Evolutionary conservation across 2,797 vertebrate genomes (phyloP).

Genomic region (Sebastes jordani): DNA sequence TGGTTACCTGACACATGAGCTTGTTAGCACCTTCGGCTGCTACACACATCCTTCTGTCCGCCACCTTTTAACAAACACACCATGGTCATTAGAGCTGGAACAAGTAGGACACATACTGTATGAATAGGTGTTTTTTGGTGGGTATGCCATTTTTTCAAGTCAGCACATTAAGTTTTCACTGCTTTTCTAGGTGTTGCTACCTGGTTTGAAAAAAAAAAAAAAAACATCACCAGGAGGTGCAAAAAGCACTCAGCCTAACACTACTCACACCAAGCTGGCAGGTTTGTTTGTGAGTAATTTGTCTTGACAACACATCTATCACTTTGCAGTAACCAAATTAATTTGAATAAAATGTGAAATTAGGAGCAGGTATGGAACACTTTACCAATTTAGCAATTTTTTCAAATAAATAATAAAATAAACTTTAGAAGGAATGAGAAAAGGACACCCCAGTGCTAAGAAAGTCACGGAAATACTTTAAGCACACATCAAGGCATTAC

Average conservation of each 20-base stretch:
- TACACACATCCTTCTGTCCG: slow-evolving; percentile 3
- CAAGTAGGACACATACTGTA: background rate
- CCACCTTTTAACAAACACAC: slow-evolving; percentile 6
- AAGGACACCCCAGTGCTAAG: background rate
- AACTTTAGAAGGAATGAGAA: background rate
- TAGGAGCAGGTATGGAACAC: background rate
- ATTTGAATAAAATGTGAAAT: background rate
- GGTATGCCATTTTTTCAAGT: background rate
- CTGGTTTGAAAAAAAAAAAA: background rate
- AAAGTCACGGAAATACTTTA: background rate
- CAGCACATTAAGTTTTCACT: background rate
- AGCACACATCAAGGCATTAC: background rate
- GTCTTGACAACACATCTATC: background rate
- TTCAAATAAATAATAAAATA: background rate
- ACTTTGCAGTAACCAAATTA: background rate
- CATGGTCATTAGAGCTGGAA: background rate
- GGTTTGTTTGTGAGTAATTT: background rate
- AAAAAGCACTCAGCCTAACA: background rate
- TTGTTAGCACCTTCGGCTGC: slow-evolving; percentile 14
- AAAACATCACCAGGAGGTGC: background rate
- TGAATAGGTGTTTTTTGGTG: background rate
- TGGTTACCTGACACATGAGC: background rate
- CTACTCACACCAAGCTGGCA: background rate
- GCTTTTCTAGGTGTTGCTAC: background rate
- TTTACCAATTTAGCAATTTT: background rate